Base-by-base conservation (phyloP, 2,888 invertebrate species). In the Habroteleia sp. region DNA sequence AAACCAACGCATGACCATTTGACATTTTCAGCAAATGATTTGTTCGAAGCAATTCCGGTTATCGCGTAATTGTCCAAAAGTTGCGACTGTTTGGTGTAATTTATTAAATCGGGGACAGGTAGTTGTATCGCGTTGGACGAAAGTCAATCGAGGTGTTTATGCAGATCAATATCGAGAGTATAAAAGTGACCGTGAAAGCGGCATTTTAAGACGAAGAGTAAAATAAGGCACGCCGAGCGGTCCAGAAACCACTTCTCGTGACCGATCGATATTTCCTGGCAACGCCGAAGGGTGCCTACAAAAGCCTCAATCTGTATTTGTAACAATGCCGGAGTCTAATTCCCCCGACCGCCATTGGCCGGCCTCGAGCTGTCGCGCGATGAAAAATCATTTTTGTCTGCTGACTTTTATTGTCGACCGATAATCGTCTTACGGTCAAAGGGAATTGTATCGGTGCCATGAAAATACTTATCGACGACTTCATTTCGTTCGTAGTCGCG, bases 191-290 rank as follows among this genome's bases (percentile, higher is more conserved):
- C 74, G 72, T 72, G 74, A 77, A 72, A 77, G 74, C 77, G 5
- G 42, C 44, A 68, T 44, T 44, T 77, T 62, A 66, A 66, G 44
- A 62, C 16, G 48, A 63, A 44, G 73, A 79, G 77, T 80, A 78
- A 84, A 83, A 84, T 84, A 83, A 85, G 79, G 81, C 77, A 81
- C n/a, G n/a, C 78, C 79, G 76, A 76, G 74, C 72, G 77, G 75
- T 77, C 79, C 85, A 86, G 86, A 83, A 86, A 85, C 86, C 83
- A 79, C 82, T 84, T 81, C 83, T 81, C 80, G 76, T 73, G 74
- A 42, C 81, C 82, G 85, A 86, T 87, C 87, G 87, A 87, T 87
- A 86, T 85, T 87, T 86, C 85, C 86, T 85, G 85, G 86, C 86
- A 86, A 86, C 87, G 85, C 79, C 80, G 78, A 79, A 84, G 86